Evolutionary conservation across 2,113 vertebrate species (phyloP), one percentile per base, ranked within the genome.

Genomic region (Anolis sagrei): DNA sequence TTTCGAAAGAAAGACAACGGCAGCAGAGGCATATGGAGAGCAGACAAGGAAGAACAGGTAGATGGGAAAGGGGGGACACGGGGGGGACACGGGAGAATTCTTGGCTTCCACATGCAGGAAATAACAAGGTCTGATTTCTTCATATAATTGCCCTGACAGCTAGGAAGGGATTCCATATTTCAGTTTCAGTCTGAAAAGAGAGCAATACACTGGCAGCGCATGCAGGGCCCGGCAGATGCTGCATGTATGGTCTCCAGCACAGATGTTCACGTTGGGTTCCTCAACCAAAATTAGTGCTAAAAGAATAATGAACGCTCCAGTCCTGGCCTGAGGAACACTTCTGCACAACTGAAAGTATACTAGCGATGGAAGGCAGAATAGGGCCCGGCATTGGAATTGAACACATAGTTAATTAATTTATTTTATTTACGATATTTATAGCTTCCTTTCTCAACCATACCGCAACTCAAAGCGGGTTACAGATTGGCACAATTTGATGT

Each of bases 91-190:
- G 0, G 58, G 88, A 88, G 81, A 86, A 90, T 83, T 64, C 81
- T 39, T 82, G 89, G 48, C 87, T 89, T 86, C 83, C 90, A 0
- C 27, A 82, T 36, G 86, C 23, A 3, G 49, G 86, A 76, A 84
- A 89, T 76, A 85, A 88, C 44, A 78, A 83, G 82, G 76, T 80
- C 88, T n/a, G 10, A 25, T 84, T 93, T 92, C 89, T 91, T 73
- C 81, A 77, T 86, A 82, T 89, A 36, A 81, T 81, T 78, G 48
- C 69, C 54, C 86, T 74, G 84, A 87, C 89, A 32, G 81, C 86
- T 79, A 89, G 89, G 86, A 89, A 76, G 82, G 82, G 91, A 86
- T 84, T 88, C 51, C 51, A 77, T 84, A 44, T 81, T 75, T 81
- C 92, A 86, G 85, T 89, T 92, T 89, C 2, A 87, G 19, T 23